Base-by-base conservation (phyloP, 1,140 invertebrate genomes). In the Drosophila orosa region DNA sequence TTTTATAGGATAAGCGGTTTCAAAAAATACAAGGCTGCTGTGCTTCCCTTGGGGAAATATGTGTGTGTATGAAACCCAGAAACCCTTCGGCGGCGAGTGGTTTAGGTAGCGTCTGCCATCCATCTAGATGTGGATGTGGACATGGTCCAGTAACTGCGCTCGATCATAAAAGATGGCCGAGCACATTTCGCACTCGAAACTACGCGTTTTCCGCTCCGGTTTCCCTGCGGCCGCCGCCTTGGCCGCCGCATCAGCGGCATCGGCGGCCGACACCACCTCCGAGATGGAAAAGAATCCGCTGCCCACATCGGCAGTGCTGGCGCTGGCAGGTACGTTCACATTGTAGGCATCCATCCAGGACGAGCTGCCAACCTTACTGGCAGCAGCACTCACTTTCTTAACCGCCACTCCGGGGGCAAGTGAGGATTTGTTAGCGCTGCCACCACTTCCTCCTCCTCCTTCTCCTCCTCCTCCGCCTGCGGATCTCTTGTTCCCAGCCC, bases 161-260 rank as follows among this genome's bases (percentile, higher is more conserved):
- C 95, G 94, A 69, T 95, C 94, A 2, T 94, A 92, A 91, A 97
- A 97, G 50, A 95, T 94, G 62, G 94, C 94, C n/a, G 95, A 94
- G 86, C 96, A 97, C 95, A 97, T 96, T 90, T 96, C 95, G 86
- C 96, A 97, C 52, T 94, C 95, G 80, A 93, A 95, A 52, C 78
- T 80, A 8, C 82, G 81, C 15, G 22, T 93, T 77, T 40, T 84
- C 13, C 58, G 79, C 58, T 73, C 81, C 48, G 72, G 24, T 48
- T 76, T 77, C n/a, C 54, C 56, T 25, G 74, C 54, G 3, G 76
- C 80, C 5, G 84, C 78, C n/a, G 79, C 69, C 44, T 79, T 81
- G 17, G 90, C 86, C 5, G 82, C 80, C 22, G 80, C 79, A 60
- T 83, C 80, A 15, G 85, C 87, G 2, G 90, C 78, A 67, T 86